Evolutionary conservation across 2,888 invertebrate species (phyloP), one percentile per base, ranked within the genome.

Genomic region (Leptopilina syphax): DNA sequence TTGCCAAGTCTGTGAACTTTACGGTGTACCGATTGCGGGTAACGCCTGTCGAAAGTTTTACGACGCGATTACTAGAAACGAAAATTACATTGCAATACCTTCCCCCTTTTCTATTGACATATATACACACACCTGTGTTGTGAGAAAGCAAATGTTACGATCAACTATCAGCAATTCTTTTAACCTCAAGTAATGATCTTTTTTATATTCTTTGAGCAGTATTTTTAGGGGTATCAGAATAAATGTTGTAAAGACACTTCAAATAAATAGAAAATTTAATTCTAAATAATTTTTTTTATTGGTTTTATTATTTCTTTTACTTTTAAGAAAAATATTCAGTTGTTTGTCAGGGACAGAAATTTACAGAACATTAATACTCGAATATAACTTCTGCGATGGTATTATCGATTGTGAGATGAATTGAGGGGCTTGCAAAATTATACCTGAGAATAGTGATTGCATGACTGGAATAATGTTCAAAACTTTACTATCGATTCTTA

Each of bases 1-100:
- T 80, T 84, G 84, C 82, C 83, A 83, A 86, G 84, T 84, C 84
- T 80, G 80, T 85, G 83, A 84, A 85, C 84, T 84, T 83, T 82
- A 80, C 84, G 78, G 82, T 83, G 77, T 78, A 81, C 79, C 77
- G 77, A 80, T 81, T 80, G 80, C 80, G 79, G 57, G 73, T 60
- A 73, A 73, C 73, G 57, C 73, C 57, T 73, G 57, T 73, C 73
- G 73, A 73, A 73, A 73, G 73, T 73, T 73, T 73, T 73, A 73
- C 73, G 73, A 73, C 34, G 73, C 54, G 73, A 57, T 73, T 73
- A 73, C 73, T 73, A 34, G 73, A 73, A 73, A 73, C 57, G 73
- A 57, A 73, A 60, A 73, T 73, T 73, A 73, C 73, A 73, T 73
- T 73, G 57, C 73, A 3, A 73, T 73, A 73, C 57, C 73, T 73